Conservation (phyloP, 2,888 invertebrate genomes). For the Dimorphilus gyrociliatus region DNA sequence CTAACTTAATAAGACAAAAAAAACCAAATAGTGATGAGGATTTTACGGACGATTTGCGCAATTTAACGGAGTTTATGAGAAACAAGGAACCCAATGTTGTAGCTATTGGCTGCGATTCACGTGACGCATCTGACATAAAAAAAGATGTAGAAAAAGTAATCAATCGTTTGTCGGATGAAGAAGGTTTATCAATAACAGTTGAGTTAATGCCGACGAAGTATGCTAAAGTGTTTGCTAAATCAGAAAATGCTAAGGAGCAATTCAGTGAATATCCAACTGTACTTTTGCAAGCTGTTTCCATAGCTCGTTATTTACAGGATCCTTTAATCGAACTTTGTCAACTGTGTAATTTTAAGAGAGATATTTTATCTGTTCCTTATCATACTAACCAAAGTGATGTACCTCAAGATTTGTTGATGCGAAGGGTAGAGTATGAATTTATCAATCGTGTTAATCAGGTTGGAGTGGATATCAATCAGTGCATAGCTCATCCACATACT, state of each 20-base stretch:
- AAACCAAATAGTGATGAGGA: conserved; percentile 55
- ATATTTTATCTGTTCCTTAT: conserved; percentile 80
- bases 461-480: conserved; percentile 86
- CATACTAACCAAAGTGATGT: conserved; percentile 51
- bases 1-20: conserved; percentile 64
- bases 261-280: conserved; percentile 82
- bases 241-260: too few species aligned
- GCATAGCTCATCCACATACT: conserved; percentile 71
- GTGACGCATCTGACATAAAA: conserved; percentile 31
- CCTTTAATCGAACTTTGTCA: conserved; percentile 90
- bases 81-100: conserved; percentile 85
- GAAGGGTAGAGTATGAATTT: conserved; percentile 47
- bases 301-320: conserved; percentile 81
- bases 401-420: conserved; percentile 2
- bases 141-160: conserved; percentile 1
- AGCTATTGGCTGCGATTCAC: conserved; percentile 76
- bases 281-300: conserved; percentile 75
- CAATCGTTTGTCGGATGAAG: background rate
- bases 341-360: conserved; percentile 84
- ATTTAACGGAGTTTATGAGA: conserved; percentile 61
- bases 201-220: too few species aligned
- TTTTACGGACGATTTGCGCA: conserved; percentile 50
- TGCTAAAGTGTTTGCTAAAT: too few species aligned
- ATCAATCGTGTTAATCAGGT: conserved; percentile 93
- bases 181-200: too few species aligned